Evolutionary conservation across 1,140 invertebrate species (phyloP), one percentile per base, ranked within the genome.

Genomic region (Plectrocnemia conspersa): DNA sequence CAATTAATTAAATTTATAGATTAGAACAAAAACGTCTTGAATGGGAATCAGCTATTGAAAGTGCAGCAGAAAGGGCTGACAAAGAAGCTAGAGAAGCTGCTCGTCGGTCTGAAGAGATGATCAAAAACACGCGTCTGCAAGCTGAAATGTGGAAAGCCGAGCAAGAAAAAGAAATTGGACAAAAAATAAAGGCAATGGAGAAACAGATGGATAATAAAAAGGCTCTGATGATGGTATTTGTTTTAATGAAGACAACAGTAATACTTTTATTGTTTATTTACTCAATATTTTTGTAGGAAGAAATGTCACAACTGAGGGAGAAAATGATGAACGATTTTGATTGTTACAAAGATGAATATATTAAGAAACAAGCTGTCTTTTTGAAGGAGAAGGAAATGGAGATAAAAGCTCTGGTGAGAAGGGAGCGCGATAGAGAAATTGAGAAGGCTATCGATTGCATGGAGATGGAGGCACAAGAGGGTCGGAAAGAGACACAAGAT

Each of bases 401-500:
- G 61, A 72, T 76, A 65, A n/a, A 66, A 1, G 65, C 68, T 2
- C 66, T 74, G 46, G 65, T 72, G 52, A 70, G 72, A 63, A 55
- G 65, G 22, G 74, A 75, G 50, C 45, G 74, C 44, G 74, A 76
- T 57, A 70, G 63, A 16, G 74, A 76, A 66, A 76, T 76, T 2
- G 74, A 76, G 58, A 70, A 67, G 18, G 74, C 73, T 3, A 74
- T 76, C 15, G 74, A 76, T 53, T 73, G 69, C 11, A 72, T 76
- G 70, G 74, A 75, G 35, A 66, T 68, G 0, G 74, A 76, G 35
- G 74, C 74, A 0, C 71, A 75, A 48, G 64, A 65, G 0, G 71
- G 71, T 1, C 65, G 71, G 42, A 73, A 65, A 50, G 73, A 76
- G 18, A 49, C 74, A 21, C 74, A 76, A 40, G 74, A 76, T 3